A percentile compares a stretch with the other conserved stretches of the same genome.
These are phyloP conservation scores for Heliconius hewitsoni DNA, from an alignment of 1,140 invertebrate genomes.

Conservation along the genomic window DNA sequence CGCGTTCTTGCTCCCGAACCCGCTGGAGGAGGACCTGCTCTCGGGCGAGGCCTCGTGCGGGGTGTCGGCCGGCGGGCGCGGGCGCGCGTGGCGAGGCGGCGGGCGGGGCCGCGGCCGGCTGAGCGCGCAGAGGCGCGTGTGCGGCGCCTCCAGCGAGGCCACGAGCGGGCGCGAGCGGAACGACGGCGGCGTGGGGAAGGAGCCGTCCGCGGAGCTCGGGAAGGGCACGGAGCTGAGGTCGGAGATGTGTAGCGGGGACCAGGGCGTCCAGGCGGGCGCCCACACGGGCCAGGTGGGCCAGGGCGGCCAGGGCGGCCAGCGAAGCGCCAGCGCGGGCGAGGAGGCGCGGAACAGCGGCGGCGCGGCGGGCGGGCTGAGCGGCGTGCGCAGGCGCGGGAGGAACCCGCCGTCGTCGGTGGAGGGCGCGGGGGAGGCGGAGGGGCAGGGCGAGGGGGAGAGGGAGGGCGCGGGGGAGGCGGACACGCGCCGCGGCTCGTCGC, in stretches of 20 bases:
- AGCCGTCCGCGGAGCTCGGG: constrained; percentile 89
- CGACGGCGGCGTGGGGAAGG: constrained; percentile 87
- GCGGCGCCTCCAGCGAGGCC: constrained; percentile 87
- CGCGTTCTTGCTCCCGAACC: constrained; percentile 96
- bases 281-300: constrained; percentile 86
- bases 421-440: constrained; percentile 81
- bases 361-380: constrained; percentile 85
- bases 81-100: constrained; percentile 64
- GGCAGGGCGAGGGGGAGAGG: constrained; percentile 87
- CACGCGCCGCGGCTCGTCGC: constrained; percentile 69
- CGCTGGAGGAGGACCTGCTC: constrained; percentile 92
- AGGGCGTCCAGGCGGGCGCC: constrained; percentile 82
- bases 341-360: constrained; percentile 82
- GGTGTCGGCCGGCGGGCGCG: constrained; percentile 77
- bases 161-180: constrained; percentile 84
- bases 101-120: constrained; percentile 82
- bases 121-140: constrained; percentile 79
- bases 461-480: constrained; percentile 86
- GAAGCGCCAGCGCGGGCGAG: constrained; percentile 70
- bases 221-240: constrained; percentile 93
- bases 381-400: constrained; percentile 83
- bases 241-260: constrained; percentile 88
- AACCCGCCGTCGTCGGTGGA: constrained; percentile 92
- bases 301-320: constrained; percentile 83
- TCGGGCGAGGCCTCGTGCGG: constrained; percentile 90